Conservation (phyloP, 1,140 invertebrate species). For the Drosophila simulans region DNA sequence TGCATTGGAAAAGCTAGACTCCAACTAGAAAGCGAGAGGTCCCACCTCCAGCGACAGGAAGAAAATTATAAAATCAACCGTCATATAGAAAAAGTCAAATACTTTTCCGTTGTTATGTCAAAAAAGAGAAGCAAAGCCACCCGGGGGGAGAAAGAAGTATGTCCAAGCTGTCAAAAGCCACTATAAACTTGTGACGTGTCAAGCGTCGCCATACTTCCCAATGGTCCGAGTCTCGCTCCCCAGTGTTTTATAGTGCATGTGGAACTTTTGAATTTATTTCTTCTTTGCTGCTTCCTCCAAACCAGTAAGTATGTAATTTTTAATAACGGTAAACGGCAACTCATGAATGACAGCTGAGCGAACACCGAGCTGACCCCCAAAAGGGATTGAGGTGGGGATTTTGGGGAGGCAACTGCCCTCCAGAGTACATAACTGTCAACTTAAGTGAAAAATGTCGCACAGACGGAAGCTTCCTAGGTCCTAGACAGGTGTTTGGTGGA, state of each 20-base stretch:
- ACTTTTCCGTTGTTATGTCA: slow-evolving; percentile 43
- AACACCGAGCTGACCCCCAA: slow-evolving; percentile 33
- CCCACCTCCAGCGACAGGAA: slow-evolving; percentile 4
- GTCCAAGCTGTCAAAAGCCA: slow-evolving; percentile 84
- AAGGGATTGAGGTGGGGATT: slow-evolving; percentile 2
- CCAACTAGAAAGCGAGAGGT: not conserved
- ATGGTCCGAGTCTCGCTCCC: slow-evolving; percentile 17
- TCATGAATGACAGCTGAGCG: slow-evolving; percentile 69
- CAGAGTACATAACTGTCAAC: slow-evolving; percentile 72
- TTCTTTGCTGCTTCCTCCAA: slow-evolving; percentile 18
- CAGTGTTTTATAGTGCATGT: slow-evolving; percentile 41
- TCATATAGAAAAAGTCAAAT: slow-evolving; percentile 46
- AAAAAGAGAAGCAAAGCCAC: slow-evolving; percentile 11
- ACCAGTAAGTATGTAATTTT: slow-evolving; percentile 71
- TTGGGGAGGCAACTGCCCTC: slow-evolving; percentile 10
- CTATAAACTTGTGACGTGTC: slow-evolving; percentile 84
- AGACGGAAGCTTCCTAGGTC: slow-evolving; percentile 46
- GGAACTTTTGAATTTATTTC: slow-evolving; percentile 76
- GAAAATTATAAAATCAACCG: slow-evolving; percentile 34
- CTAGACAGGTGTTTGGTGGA: slow-evolving; percentile 35
- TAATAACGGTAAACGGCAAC: slow-evolving; percentile 77
- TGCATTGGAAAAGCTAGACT: slow-evolving; percentile 2
- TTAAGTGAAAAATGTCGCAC: slow-evolving; percentile 81
- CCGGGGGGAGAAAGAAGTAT: slow-evolving; percentile 60
- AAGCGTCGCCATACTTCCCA: slow-evolving; percentile 72